These are phyloP conservation scores for Thalassoma bifasciatum DNA, from an alignment of 2,113 vertebrate genomes.

Conservation along the genomic window DNA sequence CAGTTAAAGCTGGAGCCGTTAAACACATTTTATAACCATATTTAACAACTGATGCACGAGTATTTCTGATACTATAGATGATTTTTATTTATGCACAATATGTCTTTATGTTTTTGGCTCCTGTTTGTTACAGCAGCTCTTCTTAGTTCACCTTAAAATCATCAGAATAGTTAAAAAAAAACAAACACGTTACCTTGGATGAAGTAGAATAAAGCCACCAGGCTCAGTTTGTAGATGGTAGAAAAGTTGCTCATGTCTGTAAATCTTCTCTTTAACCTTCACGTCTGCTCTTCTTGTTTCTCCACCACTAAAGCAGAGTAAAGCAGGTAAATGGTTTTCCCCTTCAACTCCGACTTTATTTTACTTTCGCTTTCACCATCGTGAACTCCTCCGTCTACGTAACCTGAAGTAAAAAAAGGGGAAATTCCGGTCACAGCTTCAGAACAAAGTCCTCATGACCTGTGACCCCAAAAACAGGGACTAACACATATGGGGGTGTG, in stretches of 20 bases:
- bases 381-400: rapidly evolving
- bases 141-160: background rate
- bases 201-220: constrained; percentile 46
- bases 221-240: constrained; percentile 53
- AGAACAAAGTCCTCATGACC: background rate
- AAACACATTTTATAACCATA: too few species aligned
- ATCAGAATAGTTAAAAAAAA: background rate
- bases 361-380: constrained; percentile 60
- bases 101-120: background rate
- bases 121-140: background rate
- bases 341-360: background rate
- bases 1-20: too few species aligned
- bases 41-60: too few species aligned
- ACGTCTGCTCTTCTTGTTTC: rapidly evolving
- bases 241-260: constrained; percentile 57
- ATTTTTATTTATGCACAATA: too few species aligned
- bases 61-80: too few species aligned
- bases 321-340: constrained; percentile 28
- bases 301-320: rapidly evolving
- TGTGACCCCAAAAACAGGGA: too few species aligned
- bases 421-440: background rate
- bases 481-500: too few species aligned
- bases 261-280: rapidly evolving
- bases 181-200: constrained; percentile 52
- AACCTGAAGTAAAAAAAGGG: background rate